Percentiles rank a stretch among this genome's conserved stretches.
Evolutionary conservation across 2,888 invertebrate genomes (phyloP).

Genomic region (Cremastinae sp.): DNA sequence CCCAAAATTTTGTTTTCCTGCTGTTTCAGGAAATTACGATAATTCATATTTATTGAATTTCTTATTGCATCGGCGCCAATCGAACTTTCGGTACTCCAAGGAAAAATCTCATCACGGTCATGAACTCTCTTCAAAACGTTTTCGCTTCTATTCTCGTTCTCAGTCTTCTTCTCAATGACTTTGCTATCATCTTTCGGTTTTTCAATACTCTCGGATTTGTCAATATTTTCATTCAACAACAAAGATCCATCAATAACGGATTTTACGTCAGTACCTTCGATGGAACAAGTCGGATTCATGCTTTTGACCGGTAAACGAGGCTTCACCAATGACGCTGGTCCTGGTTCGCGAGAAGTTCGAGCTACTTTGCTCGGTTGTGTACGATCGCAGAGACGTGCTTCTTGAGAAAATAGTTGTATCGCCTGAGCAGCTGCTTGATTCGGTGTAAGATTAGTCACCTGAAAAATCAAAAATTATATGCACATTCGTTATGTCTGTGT

Average conservation of each 20-base stretch:
- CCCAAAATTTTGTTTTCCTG: neutral
- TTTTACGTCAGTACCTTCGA: slow-evolving; percentile 74
- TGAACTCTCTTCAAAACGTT: neutral
- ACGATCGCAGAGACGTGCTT: slow-evolving; percentile 90
- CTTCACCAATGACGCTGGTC: slow-evolving; percentile 77
- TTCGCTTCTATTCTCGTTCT: neutral
- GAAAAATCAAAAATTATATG: slow-evolving; percentile 39
- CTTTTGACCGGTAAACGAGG: slow-evolving; percentile 77
- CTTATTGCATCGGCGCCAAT: neutral
- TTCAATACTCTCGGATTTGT: neutral
- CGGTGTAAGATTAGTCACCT: slow-evolving; percentile 88
- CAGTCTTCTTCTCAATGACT: no score
- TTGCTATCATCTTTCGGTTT: no score
- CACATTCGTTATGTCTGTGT: neutral
- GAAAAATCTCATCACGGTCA: neutral
- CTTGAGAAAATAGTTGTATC: slow-evolving; percentile 91
- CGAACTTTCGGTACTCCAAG: neutral
- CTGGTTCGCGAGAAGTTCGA: slow-evolving; percentile 82
- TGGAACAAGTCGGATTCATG: slow-evolving; percentile 78
- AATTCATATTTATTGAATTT: slow-evolving; percentile 39
- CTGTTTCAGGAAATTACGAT: slow-evolving; percentile 7
- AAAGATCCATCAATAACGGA: slow-evolving; percentile 9
- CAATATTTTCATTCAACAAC: slow-evolving; percentile 14
- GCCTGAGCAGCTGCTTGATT: slow-evolving; percentile 96
- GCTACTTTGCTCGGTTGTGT: slow-evolving; percentile 87